Percentiles rank a stretch among this genome's conserved stretches.
Evolutionary conservation across 2,888 invertebrate species (phyloP).

Genomic region (Hypomecis punctinalis): DNA sequence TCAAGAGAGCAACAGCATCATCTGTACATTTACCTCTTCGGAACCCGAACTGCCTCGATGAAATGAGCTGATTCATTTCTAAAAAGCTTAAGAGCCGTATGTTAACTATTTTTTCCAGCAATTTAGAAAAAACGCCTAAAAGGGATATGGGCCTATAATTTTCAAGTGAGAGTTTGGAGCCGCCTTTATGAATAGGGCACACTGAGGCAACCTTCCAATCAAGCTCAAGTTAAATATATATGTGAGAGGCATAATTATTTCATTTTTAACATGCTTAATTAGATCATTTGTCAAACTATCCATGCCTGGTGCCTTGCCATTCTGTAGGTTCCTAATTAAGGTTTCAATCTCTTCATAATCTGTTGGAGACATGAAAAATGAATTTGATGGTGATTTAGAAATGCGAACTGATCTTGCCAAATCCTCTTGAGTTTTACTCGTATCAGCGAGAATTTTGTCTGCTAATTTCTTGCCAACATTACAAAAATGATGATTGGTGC

Average conservation of each 20-base stretch:
- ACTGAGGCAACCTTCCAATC: background rate
- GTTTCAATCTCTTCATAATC: background rate
- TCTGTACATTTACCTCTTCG: too few species aligned
- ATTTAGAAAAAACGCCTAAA: background rate
- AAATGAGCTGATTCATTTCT: too few species aligned
- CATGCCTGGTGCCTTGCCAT: background rate
- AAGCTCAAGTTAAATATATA: background rate
- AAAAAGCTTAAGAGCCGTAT: background rate
- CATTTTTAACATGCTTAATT: background rate
- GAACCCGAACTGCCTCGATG: too few species aligned
- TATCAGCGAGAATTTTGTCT: too few species aligned
- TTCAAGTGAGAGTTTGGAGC: too few species aligned
- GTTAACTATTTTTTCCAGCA: background rate
- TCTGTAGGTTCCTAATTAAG: background rate
- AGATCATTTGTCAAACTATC: background rate
- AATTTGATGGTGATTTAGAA: background rate
- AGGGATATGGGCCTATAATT: too few species aligned
- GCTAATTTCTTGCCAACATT: too few species aligned
- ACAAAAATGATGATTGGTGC: too few species aligned
- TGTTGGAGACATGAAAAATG: background rate
- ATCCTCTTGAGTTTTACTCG: too few species aligned
- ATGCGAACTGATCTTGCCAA: background rate
- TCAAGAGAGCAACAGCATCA: too few species aligned
- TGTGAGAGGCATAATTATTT: background rate
- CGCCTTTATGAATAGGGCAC: too few species aligned